phyloP scores from a whole-genome alignment of 2,797 vertebrate species.

The Onychomys leucogaster region DNA sequence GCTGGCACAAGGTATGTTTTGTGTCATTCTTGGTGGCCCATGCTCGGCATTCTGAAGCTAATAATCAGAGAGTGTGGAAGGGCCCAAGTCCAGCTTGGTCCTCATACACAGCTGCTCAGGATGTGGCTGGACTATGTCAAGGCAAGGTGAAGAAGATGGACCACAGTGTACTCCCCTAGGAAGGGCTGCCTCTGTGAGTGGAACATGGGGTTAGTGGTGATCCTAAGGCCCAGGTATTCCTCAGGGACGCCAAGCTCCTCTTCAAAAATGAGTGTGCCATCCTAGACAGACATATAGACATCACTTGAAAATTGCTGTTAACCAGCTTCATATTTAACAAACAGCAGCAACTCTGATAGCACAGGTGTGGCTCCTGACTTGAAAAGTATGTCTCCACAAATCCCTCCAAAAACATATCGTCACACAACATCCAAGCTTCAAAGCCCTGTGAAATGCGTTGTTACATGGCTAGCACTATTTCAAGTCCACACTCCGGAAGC shows the following conservation, averaged over 20 bases:
- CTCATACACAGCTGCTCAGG: not conserved
- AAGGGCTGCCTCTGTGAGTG: not conserved
- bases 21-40: not conserved
- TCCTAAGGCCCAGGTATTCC: no score
- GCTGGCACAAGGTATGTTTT: not conserved
- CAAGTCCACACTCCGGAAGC: not conserved
- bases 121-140: fast-evolving
- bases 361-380: not conserved
- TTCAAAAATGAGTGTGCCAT: no score
- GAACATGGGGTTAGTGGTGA: not conserved
- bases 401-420: not conserved
- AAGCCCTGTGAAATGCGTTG: not conserved
- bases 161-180: not conserved
- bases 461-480: not conserved
- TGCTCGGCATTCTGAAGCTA: not conserved
- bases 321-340: not conserved
- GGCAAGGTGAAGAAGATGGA: not conserved
- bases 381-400: not conserved
- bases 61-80: not conserved
- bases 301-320: not conserved
- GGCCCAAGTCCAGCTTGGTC: fast-evolving
- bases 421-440: not conserved
- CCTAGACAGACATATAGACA: fast-evolving
- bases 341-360: not conserved
- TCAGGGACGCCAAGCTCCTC: fast-evolving